Base-by-base conservation (phyloP, 2,888 invertebrate species). In the Aphidoletes aphidimyza region DNA sequence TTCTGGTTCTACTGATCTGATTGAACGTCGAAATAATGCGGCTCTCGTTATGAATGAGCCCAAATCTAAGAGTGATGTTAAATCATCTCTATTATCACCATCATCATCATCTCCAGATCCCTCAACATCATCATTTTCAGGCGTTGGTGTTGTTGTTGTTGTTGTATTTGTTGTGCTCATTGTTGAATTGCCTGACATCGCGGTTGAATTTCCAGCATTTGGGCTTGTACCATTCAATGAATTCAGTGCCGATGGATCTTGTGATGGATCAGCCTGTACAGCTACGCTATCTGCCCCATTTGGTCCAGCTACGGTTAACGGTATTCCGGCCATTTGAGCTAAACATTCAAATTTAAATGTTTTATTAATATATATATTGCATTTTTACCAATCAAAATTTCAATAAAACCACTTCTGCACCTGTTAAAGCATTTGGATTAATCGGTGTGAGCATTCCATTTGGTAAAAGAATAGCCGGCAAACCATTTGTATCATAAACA, bases 81-180 rank as follows among this genome's bases (percentile, higher is more conserved):
- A 84, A 85, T 83, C 54, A 78, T 78, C 78, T 37, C n/a, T 86
- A 85, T 37, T n/a, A 59, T 3, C 54, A 37, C 87, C 86, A 5
- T 86, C 86, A 49, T 86, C 87, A 17, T 91, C 91, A 0, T 89
- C 91, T 0, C 93, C 93, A 0, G 93, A 93, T 0, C 93, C 93
- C 87, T 92, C 92, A 36, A 90, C 88, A 36, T 89, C 91, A 34
- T 91, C 90, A 5, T 83, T 85, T 69, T 85, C 85, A 22, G 30
- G 84, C 34, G 39, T 84, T 54, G 84, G 83, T 3, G 69, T 69
- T 69, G 69, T 69, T 34, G 69, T 30, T 2, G 69, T 69, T 30
- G 69, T 69, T 1, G 69, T 69, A 17, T 30, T 14, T 30, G 30
- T 69, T 30, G 30, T 8, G 59, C 86, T 86, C 85, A 69, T 69